Conservation (phyloP, 2,113 vertebrate species). For the Halcyon malimbica region DNA sequence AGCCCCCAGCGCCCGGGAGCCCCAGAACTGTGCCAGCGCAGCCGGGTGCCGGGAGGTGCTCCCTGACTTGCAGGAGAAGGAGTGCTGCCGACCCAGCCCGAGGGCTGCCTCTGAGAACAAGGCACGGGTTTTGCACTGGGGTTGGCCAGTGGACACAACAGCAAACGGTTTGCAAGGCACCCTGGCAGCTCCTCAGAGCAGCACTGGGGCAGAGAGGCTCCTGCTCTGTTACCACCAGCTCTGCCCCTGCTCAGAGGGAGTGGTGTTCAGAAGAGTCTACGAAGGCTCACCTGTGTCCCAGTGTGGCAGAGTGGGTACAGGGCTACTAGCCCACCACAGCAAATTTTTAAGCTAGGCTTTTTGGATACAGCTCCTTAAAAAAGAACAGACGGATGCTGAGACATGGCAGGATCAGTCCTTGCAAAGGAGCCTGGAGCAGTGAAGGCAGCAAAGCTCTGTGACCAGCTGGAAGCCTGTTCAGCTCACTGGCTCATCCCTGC, state of each 20-base stretch:
- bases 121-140: not conserved
- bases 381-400: not conserved
- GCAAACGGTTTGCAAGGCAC: not conserved
- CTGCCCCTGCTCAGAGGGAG: not conserved
- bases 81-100: fast-evolving
- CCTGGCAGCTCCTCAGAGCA: not conserved
- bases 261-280: not conserved
- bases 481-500: no score
- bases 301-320: not conserved
- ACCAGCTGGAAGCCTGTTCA: not conserved
- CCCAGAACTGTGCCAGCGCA: not conserved
- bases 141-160: not conserved
- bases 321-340: not conserved
- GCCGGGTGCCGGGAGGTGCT: no score
- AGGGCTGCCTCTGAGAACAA: not conserved
- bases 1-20: not conserved
- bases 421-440: not conserved
- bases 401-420: not conserved
- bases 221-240: not conserved
- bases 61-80: no score
- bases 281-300: not conserved
- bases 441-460: not conserved
- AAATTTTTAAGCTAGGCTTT: not conserved
- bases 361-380: not conserved
- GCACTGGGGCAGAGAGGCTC: not conserved